These are phyloP conservation scores for Pseudolaguvia tuberculata DNA, from an alignment of 2,113 vertebrate species.

Conservation along the genomic window DNA sequence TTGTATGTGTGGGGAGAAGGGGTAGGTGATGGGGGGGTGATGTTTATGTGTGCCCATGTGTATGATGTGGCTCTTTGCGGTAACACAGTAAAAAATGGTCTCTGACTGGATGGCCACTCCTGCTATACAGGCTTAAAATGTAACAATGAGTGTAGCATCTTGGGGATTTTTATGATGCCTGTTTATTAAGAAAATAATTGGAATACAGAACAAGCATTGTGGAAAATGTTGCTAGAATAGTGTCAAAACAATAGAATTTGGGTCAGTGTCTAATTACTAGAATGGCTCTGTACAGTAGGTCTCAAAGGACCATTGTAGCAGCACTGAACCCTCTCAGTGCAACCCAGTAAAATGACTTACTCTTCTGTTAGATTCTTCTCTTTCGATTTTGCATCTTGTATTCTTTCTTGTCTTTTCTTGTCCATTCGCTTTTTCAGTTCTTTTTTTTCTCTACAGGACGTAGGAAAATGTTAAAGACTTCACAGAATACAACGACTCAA, in stretches of 20 bases:
- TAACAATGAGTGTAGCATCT: too few species aligned
- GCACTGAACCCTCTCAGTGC: constrained; percentile 37
- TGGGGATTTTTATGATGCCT: neutral
- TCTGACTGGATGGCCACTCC: too few species aligned
- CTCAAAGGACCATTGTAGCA: constrained; percentile 34
- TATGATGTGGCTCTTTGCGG: too few species aligned
- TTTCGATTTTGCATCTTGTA: constrained; percentile 90
- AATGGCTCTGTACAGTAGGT: neutral
- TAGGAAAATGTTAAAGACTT: neutral
- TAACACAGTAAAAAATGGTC: too few species aligned
- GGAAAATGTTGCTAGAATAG: neutral
- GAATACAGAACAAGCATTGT: neutral
- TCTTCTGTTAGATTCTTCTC: constrained; percentile 94
- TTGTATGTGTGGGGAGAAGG: too few species aligned
- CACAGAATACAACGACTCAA: neutral
- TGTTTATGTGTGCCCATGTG: too few species aligned
- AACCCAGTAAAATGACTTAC: constrained; percentile 64
- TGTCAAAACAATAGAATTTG: neutral
- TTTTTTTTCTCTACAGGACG: constrained; percentile 83
- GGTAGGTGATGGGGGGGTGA: too few species aligned
- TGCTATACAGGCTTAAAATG: too few species aligned
- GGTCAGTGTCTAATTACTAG: neutral
- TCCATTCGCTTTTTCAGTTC: constrained; percentile 98
- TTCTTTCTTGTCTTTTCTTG: constrained; percentile 93
- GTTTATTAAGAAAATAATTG: neutral